Percentiles rank a stretch among this genome's conserved stretches.
Evolutionary conservation across 2,113 vertebrate genomes (phyloP).

Genomic region (Crotalus horridus): DNA sequence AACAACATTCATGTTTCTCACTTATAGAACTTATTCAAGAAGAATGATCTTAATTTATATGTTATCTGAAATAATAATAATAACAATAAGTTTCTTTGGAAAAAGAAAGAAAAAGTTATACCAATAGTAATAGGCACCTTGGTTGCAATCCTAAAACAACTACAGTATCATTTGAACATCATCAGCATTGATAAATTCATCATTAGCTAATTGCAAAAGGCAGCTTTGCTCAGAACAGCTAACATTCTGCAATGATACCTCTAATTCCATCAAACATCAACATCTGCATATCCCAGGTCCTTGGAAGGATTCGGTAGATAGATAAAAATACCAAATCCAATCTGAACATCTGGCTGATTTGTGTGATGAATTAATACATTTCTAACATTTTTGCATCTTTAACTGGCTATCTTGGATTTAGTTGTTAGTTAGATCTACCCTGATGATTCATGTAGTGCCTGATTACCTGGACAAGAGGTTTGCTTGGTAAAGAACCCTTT

Average conservation of each 20-base stretch:
- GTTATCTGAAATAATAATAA: background rate
- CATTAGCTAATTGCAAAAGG: background rate
- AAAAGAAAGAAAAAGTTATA: background rate
- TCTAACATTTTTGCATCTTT: background rate
- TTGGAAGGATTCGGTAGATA: background rate
- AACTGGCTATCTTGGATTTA: background rate
- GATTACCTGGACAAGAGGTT: conserved; percentile 26
- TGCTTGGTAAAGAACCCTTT: background rate
- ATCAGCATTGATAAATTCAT: background rate
- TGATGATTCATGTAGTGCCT: background rate
- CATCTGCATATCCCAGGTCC: background rate
- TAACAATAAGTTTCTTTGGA: background rate
- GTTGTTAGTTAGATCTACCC: background rate
- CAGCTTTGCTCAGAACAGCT: background rate
- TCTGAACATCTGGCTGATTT: background rate
- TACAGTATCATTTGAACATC: background rate
- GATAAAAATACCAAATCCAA: background rate
- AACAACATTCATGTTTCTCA: background rate
- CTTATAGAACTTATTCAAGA: background rate
- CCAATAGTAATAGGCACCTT: background rate
- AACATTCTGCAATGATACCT: background rate
- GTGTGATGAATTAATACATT: background rate
- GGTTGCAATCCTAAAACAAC: background rate
- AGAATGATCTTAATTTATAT: background rate
- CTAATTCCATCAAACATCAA: background rate